Percentiles rank a stretch among this genome's conserved stretches.
These are phyloP conservation scores for Macrophya annulata DNA, from an alignment of 2,888 invertebrate genomes.

Conservation along the genomic window DNA sequence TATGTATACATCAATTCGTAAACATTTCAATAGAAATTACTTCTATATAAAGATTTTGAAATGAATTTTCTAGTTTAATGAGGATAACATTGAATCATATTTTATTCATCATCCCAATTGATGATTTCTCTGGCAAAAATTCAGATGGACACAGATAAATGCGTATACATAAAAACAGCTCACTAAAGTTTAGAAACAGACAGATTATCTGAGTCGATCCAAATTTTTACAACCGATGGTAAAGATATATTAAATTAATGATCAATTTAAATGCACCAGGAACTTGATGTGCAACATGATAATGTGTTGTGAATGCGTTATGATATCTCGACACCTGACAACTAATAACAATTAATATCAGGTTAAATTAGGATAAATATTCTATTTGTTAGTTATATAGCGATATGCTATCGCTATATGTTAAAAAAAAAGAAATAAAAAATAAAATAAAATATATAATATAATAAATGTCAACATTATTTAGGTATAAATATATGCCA, in stretches of 20 bases:
- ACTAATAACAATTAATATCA: neutral
- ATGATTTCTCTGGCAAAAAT: neutral
- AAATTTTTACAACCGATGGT: neutral
- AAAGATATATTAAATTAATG: neutral
- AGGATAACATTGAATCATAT: neutral
- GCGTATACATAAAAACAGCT: no score
- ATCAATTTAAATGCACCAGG: neutral
- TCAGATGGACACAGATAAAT: neutral
- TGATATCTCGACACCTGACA: neutral
- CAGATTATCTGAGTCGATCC: neutral
- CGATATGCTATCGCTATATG: neutral
- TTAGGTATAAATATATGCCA: constrained; percentile 58
- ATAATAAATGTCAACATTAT: constrained; percentile 22
- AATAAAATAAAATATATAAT: neutral
- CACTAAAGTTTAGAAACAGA: neutral
- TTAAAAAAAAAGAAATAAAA: neutral
- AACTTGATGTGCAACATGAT: neutral
- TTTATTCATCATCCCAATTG: neutral
- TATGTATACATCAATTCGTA: constrained; percentile 17
- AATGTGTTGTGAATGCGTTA: neutral
- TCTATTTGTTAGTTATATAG: constrained; percentile 9
- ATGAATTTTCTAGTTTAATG: neutral
- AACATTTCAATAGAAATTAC: neutral
- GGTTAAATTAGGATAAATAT: constrained; percentile 10
- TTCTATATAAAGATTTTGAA: neutral